phyloP scores from a whole-genome alignment of 1,140 invertebrate species.

The Dendrolimus punctatus region DNA sequence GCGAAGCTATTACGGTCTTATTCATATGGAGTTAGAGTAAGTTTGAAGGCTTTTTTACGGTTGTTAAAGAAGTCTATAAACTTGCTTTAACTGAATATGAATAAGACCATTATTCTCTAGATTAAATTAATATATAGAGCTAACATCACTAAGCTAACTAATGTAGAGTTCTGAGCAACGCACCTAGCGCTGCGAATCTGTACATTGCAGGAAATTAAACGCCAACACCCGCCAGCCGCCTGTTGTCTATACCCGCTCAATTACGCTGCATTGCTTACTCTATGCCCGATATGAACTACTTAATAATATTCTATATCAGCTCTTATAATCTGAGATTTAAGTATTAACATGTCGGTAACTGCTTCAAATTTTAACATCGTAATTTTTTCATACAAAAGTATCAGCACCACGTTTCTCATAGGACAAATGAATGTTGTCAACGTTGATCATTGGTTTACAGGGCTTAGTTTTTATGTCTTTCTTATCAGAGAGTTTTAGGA shows the following conservation, averaged over 20 bases:
- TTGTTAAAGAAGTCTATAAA: too few species aligned
- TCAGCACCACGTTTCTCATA: too few species aligned
- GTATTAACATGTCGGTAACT: background rate
- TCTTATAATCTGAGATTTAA: too few species aligned
- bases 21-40: too few species aligned
- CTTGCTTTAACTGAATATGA: too few species aligned
- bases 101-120: background rate
- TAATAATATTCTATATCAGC: background rate
- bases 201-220: slow-evolving; percentile 40
- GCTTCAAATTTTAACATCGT: background rate
- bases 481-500: too few species aligned
- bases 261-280: slow-evolving; percentile 22
- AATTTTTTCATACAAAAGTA: too few species aligned
- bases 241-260: slow-evolving; percentile 29
- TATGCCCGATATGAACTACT: slow-evolving; percentile 7
- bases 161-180: slow-evolving; percentile 17
- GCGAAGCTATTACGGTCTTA: too few species aligned
- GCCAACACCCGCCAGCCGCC: slow-evolving; percentile 21
- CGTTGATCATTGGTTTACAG: too few species aligned
- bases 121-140: slow-evolving; percentile 1
- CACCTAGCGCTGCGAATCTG: slow-evolving; percentile 10
- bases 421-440: too few species aligned
- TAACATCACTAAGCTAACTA: slow-evolving; percentile 6
- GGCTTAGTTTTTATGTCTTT: too few species aligned
- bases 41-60: too few species aligned